Evolutionary conservation across 2,888 invertebrate genomes (phyloP), one percentile per base, ranked within the genome.

Genomic region (Cosmorhoe ocellata): DNA sequence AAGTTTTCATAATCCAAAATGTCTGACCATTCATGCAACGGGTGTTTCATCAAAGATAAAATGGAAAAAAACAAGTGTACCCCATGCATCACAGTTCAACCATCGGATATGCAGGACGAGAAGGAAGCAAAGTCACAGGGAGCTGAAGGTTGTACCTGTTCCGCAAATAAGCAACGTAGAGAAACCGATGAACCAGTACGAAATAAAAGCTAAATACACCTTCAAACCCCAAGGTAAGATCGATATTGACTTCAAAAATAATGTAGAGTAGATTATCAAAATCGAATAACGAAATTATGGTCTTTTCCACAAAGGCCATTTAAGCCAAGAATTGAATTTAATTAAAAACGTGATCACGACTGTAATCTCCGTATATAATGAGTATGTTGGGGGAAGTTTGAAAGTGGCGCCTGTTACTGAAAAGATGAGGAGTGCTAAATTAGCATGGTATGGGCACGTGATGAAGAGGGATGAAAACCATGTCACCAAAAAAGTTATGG

Each of bases 61-160:
- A 63, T 63, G 6, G 45, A 56, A 6, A 60, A 61, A 2, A 61
- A 59, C 8, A 64, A 67, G 43, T 74, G 72, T 32, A 32, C 67
- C 1, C 69, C 75, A 0, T 73, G 73, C 40, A 18, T 71, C 0
- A 44, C 56, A 10, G 59, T 64, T 0, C 55, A 51, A 6, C 14
- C 55, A 0, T 28, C 51, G 18, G 51, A 49, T 0, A 31, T 60
- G 34, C 55, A 59, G 18, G 33, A 28, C 9, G 31, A 33, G 0
- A n/a, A 45, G 8, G 30, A 51, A 1, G 31, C 38, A 22, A 52
- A 52, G 22, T 34, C 40, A 11, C 12, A 44, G 9, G 24, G 43
- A 3, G 12, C 7, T 7, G 11, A 27, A 0, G 38, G 27, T n/a
- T 55, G 58, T 31, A 36, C 47, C 28, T 58, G 58, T 38, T 59